Evolutionary conservation across 2,888 invertebrate genomes (phyloP).

Genomic region (Apamea monoglypha): DNA sequence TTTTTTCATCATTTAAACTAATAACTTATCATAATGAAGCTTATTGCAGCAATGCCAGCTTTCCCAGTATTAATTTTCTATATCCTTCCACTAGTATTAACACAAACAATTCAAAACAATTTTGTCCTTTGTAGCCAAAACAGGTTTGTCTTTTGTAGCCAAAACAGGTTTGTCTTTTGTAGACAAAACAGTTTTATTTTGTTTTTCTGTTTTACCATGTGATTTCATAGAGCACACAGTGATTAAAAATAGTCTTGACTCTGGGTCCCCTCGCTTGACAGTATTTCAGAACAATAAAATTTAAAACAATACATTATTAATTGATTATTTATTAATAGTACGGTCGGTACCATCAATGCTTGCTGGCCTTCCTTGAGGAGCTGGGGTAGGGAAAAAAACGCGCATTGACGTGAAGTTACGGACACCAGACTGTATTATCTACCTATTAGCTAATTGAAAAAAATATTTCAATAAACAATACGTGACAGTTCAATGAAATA

Average conservation of each 20-base stretch:
- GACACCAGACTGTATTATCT: too few species aligned
- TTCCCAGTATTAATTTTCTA: neutral
- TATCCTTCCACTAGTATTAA: neutral
- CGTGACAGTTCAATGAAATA: neutral
- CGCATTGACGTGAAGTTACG: too few species aligned
- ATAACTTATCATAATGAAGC: neutral
- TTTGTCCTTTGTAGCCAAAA: neutral
- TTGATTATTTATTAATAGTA: neutral
- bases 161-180: too few species aligned
- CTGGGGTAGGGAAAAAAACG: too few species aligned
- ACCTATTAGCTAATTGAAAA: too few species aligned
- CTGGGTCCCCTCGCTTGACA: neutral
- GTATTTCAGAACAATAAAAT: neutral
- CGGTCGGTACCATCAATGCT: too few species aligned
- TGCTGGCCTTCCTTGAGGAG: too few species aligned
- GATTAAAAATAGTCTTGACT: neutral
- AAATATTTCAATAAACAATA: neutral
- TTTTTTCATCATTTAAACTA: neutral
- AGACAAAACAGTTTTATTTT: neutral
- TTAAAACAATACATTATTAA: neutral
- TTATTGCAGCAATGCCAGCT: neutral
- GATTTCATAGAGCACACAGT: neutral
- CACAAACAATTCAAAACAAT: neutral
- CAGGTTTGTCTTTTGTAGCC: too few species aligned
- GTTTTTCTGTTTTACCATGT: neutral